These are phyloP conservation scores for Dendrolimus pini DNA, from an alignment of 2,888 invertebrate species.

Conservation along the genomic window DNA sequence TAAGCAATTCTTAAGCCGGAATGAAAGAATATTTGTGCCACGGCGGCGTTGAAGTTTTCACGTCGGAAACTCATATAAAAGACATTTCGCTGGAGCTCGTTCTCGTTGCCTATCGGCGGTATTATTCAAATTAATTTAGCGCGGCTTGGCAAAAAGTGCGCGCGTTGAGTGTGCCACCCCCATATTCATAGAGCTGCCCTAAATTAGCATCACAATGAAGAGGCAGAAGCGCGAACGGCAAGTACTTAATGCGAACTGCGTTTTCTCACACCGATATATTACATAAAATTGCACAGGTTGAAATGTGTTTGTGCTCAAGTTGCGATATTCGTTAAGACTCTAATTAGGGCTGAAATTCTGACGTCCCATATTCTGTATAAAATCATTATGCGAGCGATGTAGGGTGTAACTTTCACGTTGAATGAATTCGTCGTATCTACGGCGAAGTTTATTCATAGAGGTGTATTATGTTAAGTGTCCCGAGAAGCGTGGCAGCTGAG, in stretches of 20 bases:
- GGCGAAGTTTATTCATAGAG: constrained; percentile 35
- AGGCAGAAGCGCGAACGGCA: constrained; percentile 60
- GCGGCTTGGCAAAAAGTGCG: constrained; percentile 69
- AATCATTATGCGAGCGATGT: too few species aligned
- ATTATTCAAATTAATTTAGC: constrained; percentile 75
- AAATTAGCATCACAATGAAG: constrained; percentile 76
- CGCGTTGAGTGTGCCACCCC: constrained; percentile 54
- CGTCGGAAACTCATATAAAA: constrained; percentile 67
- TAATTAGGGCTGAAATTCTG: constrained; percentile 28
- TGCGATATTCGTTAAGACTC: constrained; percentile 30
- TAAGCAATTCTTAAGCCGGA: constrained; percentile 44
- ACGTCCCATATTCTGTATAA: neutral
- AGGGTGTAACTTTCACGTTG: neutral
- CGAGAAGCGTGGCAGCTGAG: constrained; percentile 41
- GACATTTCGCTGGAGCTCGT: constrained; percentile 59
- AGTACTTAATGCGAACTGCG: constrained; percentile 64
- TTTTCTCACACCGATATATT: constrained; percentile 62
- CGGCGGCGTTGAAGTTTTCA: constrained; percentile 41
- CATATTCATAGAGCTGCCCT: constrained; percentile 71
- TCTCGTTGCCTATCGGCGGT: constrained; percentile 66
- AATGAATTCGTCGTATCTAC: constrained; percentile 23
- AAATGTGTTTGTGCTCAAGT: constrained; percentile 49
- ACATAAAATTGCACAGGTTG: constrained; percentile 54
- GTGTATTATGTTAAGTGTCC: constrained; percentile 53
- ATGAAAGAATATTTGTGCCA: constrained; percentile 43